Evolutionary conservation across 2,113 vertebrate species (phyloP).

Genomic region (Lagopus muta): DNA sequence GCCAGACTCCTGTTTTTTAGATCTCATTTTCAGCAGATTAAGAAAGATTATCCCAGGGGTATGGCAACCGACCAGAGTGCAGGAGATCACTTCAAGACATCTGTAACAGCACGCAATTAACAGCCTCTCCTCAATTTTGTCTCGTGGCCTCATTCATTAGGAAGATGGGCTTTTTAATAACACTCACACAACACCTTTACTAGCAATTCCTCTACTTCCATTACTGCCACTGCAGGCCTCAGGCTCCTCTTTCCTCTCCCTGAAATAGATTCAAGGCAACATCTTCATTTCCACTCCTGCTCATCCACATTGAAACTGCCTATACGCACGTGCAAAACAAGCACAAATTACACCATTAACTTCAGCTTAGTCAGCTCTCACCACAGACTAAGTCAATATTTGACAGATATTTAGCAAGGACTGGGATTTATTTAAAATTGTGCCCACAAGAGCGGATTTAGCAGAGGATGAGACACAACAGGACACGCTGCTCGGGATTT

Average conservation of each 20-base stretch:
- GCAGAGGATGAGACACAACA: neutral
- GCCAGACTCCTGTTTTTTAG: neutral
- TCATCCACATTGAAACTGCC: neutral
- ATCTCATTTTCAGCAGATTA: conserved; percentile 26
- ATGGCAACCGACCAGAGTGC: conserved; percentile 18
- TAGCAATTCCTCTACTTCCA: neutral
- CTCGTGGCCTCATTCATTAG: conserved; percentile 29
- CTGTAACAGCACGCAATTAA: conserved; percentile 20
- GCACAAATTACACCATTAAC: neutral
- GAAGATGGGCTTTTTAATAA: conserved; percentile 4
- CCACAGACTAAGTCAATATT: conserved; percentile 34
- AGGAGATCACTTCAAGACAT: conserved; percentile 3
- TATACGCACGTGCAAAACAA: neutral
- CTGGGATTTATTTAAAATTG: neutral
- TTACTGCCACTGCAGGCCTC: neutral
- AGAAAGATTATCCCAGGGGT: conserved; percentile 31
- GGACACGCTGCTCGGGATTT: neutral
- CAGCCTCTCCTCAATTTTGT: conserved; percentile 17
- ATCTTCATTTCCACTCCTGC: conserved; percentile 27
- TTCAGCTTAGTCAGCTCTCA: conserved; percentile 31
- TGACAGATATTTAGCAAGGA: conserved; percentile 19
- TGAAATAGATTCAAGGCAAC: conserved; percentile 24
- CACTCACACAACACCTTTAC: neutral
- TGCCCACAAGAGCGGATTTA: neutral
- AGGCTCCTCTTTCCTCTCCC: neutral